Evolutionary conservation across 2,113 vertebrate species (phyloP), one percentile per base, ranked within the genome.

Genomic region (Sander vitreus): DNA sequence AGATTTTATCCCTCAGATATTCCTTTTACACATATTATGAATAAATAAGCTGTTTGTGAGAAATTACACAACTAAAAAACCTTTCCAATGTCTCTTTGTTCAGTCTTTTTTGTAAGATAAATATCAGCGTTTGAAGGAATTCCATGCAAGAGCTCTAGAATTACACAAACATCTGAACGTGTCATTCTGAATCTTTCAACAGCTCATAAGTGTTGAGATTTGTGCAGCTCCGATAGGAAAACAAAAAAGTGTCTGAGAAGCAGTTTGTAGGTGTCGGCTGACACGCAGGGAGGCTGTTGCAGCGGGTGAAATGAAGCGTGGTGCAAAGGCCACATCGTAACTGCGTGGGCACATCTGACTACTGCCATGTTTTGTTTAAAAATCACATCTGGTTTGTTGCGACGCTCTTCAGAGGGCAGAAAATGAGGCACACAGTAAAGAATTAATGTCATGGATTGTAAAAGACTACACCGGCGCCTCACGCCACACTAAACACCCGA

Each of bases 311-410:
- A 79, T 59, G 70, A 62, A 64, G 77, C 43, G 25, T 63, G 85
- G 80, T 85, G 90, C 85, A 57, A 48, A 90, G 81, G 87, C 76
- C 88, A 89, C 81, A 75, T 80, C 77, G 65, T 21, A 79, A 78
- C 81, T 59, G 70, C 53, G 87, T 39, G 80, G 87, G 84, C 91
- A 70, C 84, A 82, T 88, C 88, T 68, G 76, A 89, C 86, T 78
- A 6, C 86, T 69, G 75, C 33, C 74, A 33, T 77, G 72, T 86
- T 92, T 88, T 66, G 62, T 78, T 86, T 90, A 76, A 73, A 87
- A 90, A 89, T 78, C 88, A 88, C 93, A 93, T 93, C 87, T 93
- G 93, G 85, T 89, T 92, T 82, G 76, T 84, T 86, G 91, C 74
- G 63, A 78, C 78, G 33, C 76, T 82, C 84, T 77, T 91, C 78